Percentiles rank a stretch among this genome's conserved stretches.
Evolutionary conservation across 1,140 invertebrate genomes (phyloP).

Genomic region (Neoseiulus cucumeris): DNA sequence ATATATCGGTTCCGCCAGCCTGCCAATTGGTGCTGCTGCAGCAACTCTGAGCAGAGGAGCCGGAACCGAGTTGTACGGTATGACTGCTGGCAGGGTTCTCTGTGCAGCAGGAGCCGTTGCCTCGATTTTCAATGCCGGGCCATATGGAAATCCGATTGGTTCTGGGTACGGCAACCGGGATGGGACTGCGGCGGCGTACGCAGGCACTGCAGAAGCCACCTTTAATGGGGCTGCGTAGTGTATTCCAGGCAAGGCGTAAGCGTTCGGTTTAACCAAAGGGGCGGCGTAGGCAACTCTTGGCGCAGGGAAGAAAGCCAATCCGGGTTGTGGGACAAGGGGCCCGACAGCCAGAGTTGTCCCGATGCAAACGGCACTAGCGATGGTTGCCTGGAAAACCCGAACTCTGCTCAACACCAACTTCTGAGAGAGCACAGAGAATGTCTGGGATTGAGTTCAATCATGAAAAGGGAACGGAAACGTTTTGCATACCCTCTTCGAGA

Average conservation of each 20-base stretch:
- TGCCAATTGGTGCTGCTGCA: not conserved
- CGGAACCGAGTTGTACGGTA: not conserved
- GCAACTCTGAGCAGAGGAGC: not conserved
- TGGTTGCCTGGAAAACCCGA: not conserved
- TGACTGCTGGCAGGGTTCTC: not conserved
- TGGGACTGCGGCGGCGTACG: not conserved
- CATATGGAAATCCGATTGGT: not conserved
- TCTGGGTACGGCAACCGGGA: not conserved
- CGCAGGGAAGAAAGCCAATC: not conserved
- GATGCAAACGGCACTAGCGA: not conserved
- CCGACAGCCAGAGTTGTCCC: not conserved
- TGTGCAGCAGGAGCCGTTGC: not conserved
- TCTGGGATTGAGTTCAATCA: too few relatives aligned
- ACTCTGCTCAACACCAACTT: too few relatives aligned
- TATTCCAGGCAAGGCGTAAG: too few relatives aligned
- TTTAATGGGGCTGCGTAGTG: too few relatives aligned
- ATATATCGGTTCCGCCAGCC: constrained; percentile 17
- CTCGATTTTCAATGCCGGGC: not conserved
- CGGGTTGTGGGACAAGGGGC: not conserved
- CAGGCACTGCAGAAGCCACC: not conserved
- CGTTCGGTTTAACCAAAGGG: too few relatives aligned
- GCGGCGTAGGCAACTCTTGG: not conserved
- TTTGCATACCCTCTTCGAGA: too few relatives aligned
- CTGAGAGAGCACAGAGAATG: too few relatives aligned
- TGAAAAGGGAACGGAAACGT: too few relatives aligned